phyloP scores from a whole-genome alignment of 2,888 invertebrate genomes.

The Cephus runcator region DNA sequence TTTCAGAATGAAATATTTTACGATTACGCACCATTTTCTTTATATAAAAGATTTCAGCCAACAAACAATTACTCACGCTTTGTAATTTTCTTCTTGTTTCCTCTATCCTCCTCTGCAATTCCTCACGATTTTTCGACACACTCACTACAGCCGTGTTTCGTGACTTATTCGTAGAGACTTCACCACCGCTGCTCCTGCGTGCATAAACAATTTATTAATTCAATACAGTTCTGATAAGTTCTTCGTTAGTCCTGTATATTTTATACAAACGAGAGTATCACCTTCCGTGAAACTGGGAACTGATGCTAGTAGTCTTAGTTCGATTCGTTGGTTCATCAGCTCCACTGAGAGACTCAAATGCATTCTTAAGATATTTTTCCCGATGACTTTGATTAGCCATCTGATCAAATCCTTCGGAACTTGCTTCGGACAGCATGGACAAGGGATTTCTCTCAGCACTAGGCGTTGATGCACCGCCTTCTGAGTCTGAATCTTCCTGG shows the following conservation, averaged over 20 bases:
- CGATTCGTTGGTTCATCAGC: slow-evolving; percentile 67
- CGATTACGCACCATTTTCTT: neutral
- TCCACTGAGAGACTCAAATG: slow-evolving; percentile 79
- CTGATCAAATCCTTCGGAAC: slow-evolving; percentile 75
- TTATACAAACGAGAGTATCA: slow-evolving; percentile 21
- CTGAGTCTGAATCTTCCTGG: slow-evolving; percentile 76
- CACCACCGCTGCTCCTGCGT: slow-evolving; percentile 39
- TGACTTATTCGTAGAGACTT: slow-evolving; percentile 59
- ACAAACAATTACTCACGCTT: slow-evolving; percentile 74
- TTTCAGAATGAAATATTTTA: slow-evolving; percentile 15
- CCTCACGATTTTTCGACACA: slow-evolving; percentile 76
- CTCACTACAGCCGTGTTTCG: slow-evolving; percentile 69
- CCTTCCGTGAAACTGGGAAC: slow-evolving; percentile 65
- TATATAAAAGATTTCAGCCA: neutral
- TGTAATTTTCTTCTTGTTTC: slow-evolving; percentile 88
- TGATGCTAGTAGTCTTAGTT: slow-evolving; percentile 59
- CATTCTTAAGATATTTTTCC: slow-evolving; percentile 74
- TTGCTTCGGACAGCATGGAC: slow-evolving; percentile 76
- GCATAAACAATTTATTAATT: slow-evolving; percentile 16
- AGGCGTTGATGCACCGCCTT: slow-evolving; percentile 78
- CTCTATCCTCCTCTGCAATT: slow-evolving; percentile 82
- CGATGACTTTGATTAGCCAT: slow-evolving; percentile 67
- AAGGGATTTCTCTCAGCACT: slow-evolving; percentile 82
- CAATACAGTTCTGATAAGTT: neutral
- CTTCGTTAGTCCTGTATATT: neutral